Conservation (phyloP, 2,888 invertebrate genomes). For the Ennomos quercinarius region DNA sequence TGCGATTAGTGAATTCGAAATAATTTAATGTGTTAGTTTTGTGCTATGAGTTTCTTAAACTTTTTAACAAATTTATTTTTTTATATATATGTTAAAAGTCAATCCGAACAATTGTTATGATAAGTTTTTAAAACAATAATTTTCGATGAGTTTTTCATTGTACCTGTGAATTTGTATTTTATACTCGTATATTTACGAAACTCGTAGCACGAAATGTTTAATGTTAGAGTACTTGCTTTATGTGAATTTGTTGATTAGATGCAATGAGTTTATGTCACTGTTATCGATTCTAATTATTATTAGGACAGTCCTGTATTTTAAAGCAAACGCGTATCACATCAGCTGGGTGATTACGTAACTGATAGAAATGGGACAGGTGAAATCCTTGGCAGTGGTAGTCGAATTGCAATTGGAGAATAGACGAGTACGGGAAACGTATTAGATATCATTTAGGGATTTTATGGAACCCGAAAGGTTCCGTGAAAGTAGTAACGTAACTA, state of each 20-base stretch:
- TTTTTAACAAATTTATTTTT: background rate
- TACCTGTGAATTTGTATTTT: background rate
- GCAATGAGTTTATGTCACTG: conserved; percentile 26
- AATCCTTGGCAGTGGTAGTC: too few species aligned
- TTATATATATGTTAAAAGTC: background rate
- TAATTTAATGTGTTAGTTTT: conserved; percentile 14
- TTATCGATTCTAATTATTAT: conserved; percentile 15
- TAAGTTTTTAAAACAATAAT: background rate
- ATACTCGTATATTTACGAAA: background rate
- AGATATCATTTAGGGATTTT: too few species aligned
- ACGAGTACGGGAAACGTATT: too few species aligned
- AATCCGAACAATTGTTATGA: too few species aligned
- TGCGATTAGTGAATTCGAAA: conserved; percentile 15
- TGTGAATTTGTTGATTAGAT: conserved; percentile 27
- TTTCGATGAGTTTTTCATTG: background rate
- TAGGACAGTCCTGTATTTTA: background rate
- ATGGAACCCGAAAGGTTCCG: too few species aligned
- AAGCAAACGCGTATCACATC: background rate
- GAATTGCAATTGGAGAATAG: too few species aligned
- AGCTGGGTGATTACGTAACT: too few species aligned
- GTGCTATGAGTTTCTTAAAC: conserved; percentile 21
- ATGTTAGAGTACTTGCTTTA: conserved; percentile 10
- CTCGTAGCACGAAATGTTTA: conserved; percentile 9
- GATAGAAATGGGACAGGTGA: too few species aligned
- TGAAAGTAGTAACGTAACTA: too few species aligned